Base-by-base conservation (phyloP, 1,140 invertebrate genomes). In the Bactericera cockerelli region DNA sequence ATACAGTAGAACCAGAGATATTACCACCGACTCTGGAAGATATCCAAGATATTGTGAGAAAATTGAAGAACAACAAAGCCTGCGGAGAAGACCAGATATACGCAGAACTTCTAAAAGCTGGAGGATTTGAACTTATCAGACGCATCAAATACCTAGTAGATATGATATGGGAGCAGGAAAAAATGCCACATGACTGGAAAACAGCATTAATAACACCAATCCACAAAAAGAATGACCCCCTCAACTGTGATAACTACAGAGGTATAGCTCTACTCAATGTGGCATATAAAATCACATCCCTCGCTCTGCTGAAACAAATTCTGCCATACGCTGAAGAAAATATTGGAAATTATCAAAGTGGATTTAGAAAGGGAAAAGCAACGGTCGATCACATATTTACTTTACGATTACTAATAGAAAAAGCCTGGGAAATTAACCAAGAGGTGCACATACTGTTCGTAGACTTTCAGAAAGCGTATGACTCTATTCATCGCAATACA, bases 391-490 rank as follows among this genome's bases (percentile, higher is more conserved):
- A 57, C 24, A 57, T 58, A 36, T 58, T 58, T 14, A 58, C 33
- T n/a, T 21, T 38, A 57, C 25, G 33, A 33, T 25, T 39, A 58
- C 38, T 58, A 36, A 39, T 19, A 39, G 28, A 58, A 58, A 58
- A 39, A 39, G 36, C 33, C 19, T 57, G 56, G 57, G 11, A 42
- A 25, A 42, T 22, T 24, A n/a, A 25, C 19, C 26, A 25, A 21
- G 14, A 58, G 10, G 4, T 58, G 21, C 26, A 49, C 19, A 13
- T 58, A 3, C 13, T 58, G 0, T 58, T 42, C 26, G 26, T 58
- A 11, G 36, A 58, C 49, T 58, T 58, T 13, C 26, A 26, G 2
- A 59, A 59, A 53, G 57, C 57, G 16, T 59, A 53, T 59, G 57
- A 59, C 53, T 60, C 59, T 16, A 21, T 24, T 1, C 38, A 59